These are phyloP conservation scores for Meteorus colon DNA, from an alignment of 2,888 invertebrate species.

Conservation along the genomic window DNA sequence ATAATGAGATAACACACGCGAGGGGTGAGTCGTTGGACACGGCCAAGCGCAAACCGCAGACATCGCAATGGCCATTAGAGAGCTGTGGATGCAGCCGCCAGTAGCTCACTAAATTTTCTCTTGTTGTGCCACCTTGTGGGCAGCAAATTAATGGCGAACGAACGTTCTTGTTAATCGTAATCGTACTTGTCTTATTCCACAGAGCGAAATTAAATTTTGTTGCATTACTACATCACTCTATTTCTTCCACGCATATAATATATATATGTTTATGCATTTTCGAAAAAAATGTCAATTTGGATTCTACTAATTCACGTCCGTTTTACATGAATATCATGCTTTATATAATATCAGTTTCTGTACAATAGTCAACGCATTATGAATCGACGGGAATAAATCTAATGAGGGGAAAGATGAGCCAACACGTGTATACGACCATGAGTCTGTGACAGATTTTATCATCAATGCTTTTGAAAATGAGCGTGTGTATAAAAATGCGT, in stretches of 20 bases:
- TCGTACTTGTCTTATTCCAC: slow-evolving; percentile 20
- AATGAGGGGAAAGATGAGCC: slow-evolving; percentile 44
- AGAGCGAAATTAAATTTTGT: slow-evolving; percentile 19
- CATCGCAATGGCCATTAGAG: slow-evolving; percentile 71
- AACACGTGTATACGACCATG: slow-evolving; percentile 46
- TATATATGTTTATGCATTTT: neutral
- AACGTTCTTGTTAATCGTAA: slow-evolving; percentile 43
- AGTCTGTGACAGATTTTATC: slow-evolving; percentile 59
- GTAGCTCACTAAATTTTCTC: slow-evolving; percentile 72
- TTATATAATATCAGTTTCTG: neutral
- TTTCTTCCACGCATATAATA: neutral
- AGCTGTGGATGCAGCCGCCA: slow-evolving; percentile 63
- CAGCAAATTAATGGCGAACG: slow-evolving; percentile 67
- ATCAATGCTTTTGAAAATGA: slow-evolving; percentile 60
- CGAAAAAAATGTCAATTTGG: neutral
- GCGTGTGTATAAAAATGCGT: slow-evolving; percentile 34
- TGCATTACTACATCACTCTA: neutral
- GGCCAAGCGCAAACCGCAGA: slow-evolving; percentile 46
- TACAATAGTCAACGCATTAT: neutral
- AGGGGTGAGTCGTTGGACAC: slow-evolving; percentile 39
- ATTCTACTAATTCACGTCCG: neutral
- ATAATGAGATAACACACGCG: slow-evolving; percentile 22
- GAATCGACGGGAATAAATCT: slow-evolving; percentile 41
- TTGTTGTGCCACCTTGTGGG: slow-evolving; percentile 66
- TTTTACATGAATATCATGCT: slow-evolving; percentile 2